Percentiles rank a stretch among this genome's conserved stretches.
phyloP scores from a whole-genome alignment of 2,113 vertebrate species.

The Pandion haliaetus region DNA sequence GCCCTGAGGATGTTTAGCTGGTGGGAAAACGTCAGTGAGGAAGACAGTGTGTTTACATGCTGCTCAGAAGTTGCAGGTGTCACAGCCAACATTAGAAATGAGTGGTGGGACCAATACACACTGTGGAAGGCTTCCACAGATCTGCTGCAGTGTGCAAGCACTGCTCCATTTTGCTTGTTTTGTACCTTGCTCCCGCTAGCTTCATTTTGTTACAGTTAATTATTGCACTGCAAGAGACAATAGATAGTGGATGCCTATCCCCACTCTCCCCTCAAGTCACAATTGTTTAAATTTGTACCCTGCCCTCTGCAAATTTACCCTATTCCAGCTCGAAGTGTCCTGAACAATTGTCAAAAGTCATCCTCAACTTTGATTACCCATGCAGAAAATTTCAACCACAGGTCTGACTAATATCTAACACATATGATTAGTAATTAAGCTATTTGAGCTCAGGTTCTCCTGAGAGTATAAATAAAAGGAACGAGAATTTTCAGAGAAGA shows the following conservation, averaged over 20 bases:
- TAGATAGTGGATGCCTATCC: accelerated
- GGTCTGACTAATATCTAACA: background rate
- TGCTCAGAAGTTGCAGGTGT: background rate
- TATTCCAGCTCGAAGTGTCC: background rate
- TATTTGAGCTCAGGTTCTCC: background rate
- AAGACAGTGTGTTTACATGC: background rate
- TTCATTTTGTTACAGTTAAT: background rate
- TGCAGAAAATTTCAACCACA: background rate
- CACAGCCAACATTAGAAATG: background rate
- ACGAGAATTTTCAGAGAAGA: background rate
- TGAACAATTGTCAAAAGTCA: background rate
- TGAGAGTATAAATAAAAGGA: background rate
- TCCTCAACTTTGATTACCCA: background rate
- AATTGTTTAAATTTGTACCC: background rate
- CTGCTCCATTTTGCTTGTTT: background rate
- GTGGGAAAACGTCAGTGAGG: background rate
- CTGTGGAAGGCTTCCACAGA: background rate
- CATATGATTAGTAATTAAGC: background rate
- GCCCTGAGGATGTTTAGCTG: background rate
- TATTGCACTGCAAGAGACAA: background rate
- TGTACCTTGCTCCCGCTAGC: background rate
- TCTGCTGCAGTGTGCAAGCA: background rate
- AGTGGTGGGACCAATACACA: background rate
- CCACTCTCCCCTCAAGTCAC: background rate
- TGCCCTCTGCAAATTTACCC: background rate